Evolutionary conservation across 2,113 vertebrate genomes (phyloP).

Genomic region (Calyptommatus sinebrachiatus): DNA sequence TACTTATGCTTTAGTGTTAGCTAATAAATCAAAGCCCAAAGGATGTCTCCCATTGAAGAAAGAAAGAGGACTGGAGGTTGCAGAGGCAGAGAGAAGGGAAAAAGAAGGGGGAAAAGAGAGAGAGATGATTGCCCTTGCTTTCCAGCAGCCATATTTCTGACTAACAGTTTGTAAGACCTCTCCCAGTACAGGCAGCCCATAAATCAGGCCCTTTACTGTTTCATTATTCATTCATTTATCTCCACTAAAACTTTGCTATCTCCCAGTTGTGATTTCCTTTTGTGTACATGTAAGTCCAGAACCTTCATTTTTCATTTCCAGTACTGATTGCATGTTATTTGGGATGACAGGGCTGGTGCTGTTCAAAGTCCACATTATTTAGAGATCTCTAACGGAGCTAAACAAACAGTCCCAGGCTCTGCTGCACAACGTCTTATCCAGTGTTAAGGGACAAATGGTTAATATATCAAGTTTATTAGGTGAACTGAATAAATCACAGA

Average conservation of each 20-base stretch:
- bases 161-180: constrained; percentile 8
- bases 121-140: neutral
- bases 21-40: constrained; percentile 16
- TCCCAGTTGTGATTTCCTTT: constrained; percentile 1
- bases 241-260: constrained; percentile 7
- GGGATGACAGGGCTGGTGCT: constrained; percentile 15
- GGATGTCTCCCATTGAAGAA: constrained; percentile 22
- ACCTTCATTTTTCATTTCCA: constrained; percentile 20
- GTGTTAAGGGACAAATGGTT: constrained; percentile 18
- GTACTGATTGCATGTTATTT: constrained; percentile 30
- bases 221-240: constrained; percentile 26
- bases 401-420: constrained; percentile 9
- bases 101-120: no score
- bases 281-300: constrained; percentile 11
- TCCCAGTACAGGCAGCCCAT: neutral
- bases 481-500: constrained; percentile 21
- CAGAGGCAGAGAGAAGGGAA: no score
- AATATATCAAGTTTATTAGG: constrained; percentile 31
- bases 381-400: constrained; percentile 16
- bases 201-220: constrained; percentile 17
- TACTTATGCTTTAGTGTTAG: constrained; percentile 11
- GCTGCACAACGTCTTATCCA: neutral
- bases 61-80: neutral
- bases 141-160: constrained; percentile 22
- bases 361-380: constrained; percentile 27